phyloP scores from a whole-genome alignment of 2,113 vertebrate species.

The Pelecanoides urinatrix region DNA sequence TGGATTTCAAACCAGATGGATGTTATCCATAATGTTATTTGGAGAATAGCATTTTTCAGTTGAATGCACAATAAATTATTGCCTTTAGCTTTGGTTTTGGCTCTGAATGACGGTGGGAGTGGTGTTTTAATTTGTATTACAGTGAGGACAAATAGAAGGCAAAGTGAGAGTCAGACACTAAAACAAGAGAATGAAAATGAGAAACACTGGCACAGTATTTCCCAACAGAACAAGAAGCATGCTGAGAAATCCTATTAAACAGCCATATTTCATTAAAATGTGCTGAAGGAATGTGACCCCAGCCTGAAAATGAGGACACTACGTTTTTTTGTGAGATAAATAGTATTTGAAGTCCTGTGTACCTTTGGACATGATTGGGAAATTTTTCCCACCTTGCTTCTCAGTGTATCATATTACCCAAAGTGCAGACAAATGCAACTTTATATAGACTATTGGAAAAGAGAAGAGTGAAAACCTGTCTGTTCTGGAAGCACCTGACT shows the following conservation, averaged over 20 bases:
- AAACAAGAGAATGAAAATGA: conserved; percentile 23
- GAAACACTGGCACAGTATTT: not conserved
- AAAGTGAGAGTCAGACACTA: conserved; percentile 38
- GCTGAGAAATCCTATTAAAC: conserved; percentile 41
- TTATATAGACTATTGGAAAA: not conserved
- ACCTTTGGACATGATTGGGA: not conserved
- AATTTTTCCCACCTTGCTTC: not conserved
- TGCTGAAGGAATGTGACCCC: not conserved
- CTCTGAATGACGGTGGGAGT: not conserved
- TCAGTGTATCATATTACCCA: not conserved
- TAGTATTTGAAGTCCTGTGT: not conserved
- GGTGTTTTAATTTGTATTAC: conserved; percentile 31
- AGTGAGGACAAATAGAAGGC: conserved; percentile 47
- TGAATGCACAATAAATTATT: conserved; percentile 16
- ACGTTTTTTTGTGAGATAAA: not conserved
- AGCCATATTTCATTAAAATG: conserved; percentile 17
- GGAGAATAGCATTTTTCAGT: conserved; percentile 25
- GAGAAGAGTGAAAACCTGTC: not conserved
- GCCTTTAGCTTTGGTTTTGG: conserved; percentile 34
- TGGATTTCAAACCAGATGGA: conserved; percentile 54
- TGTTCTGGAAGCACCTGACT: not conserved
- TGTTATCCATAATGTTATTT: conserved; percentile 39
- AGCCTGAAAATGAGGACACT: not conserved
- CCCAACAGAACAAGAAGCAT: conserved; percentile 15
- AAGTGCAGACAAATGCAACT: not conserved